These are phyloP conservation scores for Drosophila dives DNA, from an alignment of 2,888 invertebrate genomes.

Conservation along the genomic window DNA sequence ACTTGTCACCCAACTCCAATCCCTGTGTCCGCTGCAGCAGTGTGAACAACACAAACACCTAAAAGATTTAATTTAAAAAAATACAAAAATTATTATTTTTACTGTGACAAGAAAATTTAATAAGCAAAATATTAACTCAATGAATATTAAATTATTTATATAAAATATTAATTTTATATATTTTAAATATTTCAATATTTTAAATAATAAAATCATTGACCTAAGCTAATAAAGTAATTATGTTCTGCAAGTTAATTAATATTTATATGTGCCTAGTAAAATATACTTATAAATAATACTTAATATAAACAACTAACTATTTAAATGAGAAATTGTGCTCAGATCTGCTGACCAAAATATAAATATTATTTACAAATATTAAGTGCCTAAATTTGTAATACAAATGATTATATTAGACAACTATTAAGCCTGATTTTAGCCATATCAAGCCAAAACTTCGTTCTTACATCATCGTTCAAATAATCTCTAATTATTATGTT, in stretches of 20 bases:
- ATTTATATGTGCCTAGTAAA: too few relatives aligned
- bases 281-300: not conserved
- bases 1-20: slow-evolving; percentile 82
- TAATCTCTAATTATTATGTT: not conserved
- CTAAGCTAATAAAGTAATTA: too few relatives aligned
- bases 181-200: too few relatives aligned
- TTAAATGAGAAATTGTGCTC: not conserved
- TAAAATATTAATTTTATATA: too few relatives aligned
- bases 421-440: not conserved
- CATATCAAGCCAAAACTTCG: not conserved
- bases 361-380: not conserved
- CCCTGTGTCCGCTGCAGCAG: slow-evolving; percentile 48
- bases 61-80: slow-evolving; percentile 9
- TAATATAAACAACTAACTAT: not conserved
- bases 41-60: slow-evolving; percentile 62
- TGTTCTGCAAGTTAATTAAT: too few relatives aligned
- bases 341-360: not conserved
- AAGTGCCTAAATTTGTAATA: not conserved
- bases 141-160: not conserved
- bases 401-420: not conserved
- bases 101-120: not conserved
- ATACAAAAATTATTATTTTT: not conserved
- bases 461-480: slow-evolving; percentile 1
- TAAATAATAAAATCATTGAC: too few relatives aligned
- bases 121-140: not conserved